Evolutionary conservation across 2,113 vertebrate genomes (phyloP).

Genomic region (Salvelinus namaycush): DNA sequence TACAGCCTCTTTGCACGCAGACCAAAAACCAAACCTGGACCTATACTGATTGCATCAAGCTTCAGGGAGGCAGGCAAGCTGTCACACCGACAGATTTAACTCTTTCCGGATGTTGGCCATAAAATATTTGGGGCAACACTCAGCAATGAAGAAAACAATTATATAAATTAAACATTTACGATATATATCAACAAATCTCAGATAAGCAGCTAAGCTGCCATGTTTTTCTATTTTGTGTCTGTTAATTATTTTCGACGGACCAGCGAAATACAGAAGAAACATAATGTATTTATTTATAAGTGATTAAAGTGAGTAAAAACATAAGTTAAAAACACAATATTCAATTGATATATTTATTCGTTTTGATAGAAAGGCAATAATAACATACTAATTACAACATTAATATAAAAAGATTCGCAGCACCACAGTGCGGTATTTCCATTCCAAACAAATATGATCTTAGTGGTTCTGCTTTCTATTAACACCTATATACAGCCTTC

Average conservation of each 20-base stretch:
- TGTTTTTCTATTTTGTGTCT: too few relatives aligned
- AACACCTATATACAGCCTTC: constrained; percentile 81
- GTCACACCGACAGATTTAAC: neutral
- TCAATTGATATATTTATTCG: constrained; percentile 77
- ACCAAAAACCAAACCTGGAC: constrained; percentile 63
- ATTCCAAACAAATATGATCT: constrained; percentile 70
- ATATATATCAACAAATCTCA: neutral
- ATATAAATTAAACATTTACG: neutral
- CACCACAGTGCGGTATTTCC: constrained; percentile 65
- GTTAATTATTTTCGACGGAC: too few relatives aligned
- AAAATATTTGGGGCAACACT: neutral
- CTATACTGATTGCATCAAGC: too few relatives aligned
- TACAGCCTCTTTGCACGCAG: constrained; percentile 73
- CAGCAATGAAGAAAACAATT: neutral
- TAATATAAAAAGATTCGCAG: constrained; percentile 68
- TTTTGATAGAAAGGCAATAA: constrained; percentile 72
- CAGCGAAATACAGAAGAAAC: neutral
- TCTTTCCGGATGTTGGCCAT: neutral
- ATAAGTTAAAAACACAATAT: constrained; percentile 45
- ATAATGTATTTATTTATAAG: neutral
- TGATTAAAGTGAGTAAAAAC: neutral
- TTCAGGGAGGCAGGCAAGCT: neutral
- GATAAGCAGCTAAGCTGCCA: neutral
- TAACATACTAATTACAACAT: constrained; percentile 74
- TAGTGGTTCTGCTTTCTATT: constrained; percentile 78